These are phyloP conservation scores for Pocillopora verrucosa DNA, from an alignment of 64 coral and sea anemone species.

Conservation along the genomic window DNA sequence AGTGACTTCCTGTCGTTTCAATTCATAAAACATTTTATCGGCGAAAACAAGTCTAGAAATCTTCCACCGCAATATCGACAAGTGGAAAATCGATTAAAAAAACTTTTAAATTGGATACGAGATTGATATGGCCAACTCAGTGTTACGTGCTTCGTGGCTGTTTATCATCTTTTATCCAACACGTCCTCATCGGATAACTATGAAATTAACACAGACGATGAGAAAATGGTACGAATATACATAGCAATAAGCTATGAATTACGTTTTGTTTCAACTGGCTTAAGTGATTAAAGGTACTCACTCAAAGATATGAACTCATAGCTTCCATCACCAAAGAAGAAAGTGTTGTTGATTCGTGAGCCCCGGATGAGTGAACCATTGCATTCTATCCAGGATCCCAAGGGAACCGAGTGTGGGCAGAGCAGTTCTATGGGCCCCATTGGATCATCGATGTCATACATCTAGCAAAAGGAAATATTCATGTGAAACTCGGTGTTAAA, in stretches of 20 bases:
- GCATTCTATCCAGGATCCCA: slow-evolving; percentile 71
- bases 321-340: slow-evolving; percentile 57
- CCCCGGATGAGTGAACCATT: slow-evolving; percentile 66
- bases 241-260: neutral
- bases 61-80: too few relatives aligned
- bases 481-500: neutral
- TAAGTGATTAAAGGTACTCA: slow-evolving; percentile 6
- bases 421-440: slow-evolving; percentile 21
- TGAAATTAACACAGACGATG: too few relatives aligned
- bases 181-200: too few relatives aligned
- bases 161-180: too few relatives aligned
- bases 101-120: too few relatives aligned
- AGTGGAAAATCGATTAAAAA: too few relatives aligned
- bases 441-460: slow-evolving; percentile 71
- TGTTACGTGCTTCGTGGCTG: too few relatives aligned
- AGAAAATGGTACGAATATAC: too few relatives aligned
- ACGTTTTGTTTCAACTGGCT: neutral
- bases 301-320: slow-evolving; percentile 50
- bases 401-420: slow-evolving; percentile 60
- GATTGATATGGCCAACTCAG: too few relatives aligned
- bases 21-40: too few relatives aligned
- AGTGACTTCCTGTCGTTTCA: too few relatives aligned
- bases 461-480: neutral
- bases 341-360: slow-evolving; percentile 79
- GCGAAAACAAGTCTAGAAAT: too few relatives aligned